Conservation (phyloP, 2,797 vertebrate genomes). For the Enteromius trimaculatus region DNA sequence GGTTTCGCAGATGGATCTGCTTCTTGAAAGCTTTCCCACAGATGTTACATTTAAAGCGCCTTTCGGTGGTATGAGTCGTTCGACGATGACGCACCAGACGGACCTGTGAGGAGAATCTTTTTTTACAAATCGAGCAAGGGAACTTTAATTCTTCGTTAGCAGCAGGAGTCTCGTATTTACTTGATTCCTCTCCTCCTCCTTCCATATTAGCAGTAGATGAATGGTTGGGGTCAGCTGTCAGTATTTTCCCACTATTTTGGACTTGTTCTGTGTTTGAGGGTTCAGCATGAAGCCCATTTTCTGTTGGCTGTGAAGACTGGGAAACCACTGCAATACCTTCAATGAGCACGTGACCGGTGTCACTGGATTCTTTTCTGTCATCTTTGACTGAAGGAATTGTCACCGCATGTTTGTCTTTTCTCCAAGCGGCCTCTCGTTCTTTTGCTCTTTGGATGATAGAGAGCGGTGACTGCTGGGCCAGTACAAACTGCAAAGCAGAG, state of each 20-base stretch:
- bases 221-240: slow-evolving; percentile 1
- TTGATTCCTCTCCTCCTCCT: background rate
- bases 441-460: slow-evolving; percentile 76
- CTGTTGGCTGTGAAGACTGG: slow-evolving; percentile 39
- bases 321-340: slow-evolving; percentile 47
- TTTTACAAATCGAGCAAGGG: slow-evolving; percentile 80
- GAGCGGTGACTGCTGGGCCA: slow-evolving; percentile 67
- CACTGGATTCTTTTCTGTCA: slow-evolving; percentile 6
- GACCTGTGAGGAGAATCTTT: slow-evolving; percentile 81
- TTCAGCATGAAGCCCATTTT: slow-evolving; percentile 53
- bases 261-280: slow-evolving; percentile 28
- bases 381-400: slow-evolving; percentile 58
- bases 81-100: slow-evolving; percentile 83
- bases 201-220: background rate
- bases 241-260: slow-evolving; percentile 28
- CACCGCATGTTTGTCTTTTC: slow-evolving; percentile 44
- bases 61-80: slow-evolving; percentile 78
- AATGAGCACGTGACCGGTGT: slow-evolving; percentile 1
- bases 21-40: slow-evolving; percentile 90
- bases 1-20: slow-evolving; percentile 87
- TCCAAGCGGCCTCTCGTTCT: slow-evolving; percentile 65
- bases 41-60: slow-evolving; percentile 84
- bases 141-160: slow-evolving; percentile 58
- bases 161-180: background rate
- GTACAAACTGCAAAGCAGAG: slow-evolving; percentile 62